A percentile compares a stretch with the other conserved stretches of the same genome.
Conservation (phyloP, 2,888 invertebrate species). For the Antheraea assamensis region DNA sequence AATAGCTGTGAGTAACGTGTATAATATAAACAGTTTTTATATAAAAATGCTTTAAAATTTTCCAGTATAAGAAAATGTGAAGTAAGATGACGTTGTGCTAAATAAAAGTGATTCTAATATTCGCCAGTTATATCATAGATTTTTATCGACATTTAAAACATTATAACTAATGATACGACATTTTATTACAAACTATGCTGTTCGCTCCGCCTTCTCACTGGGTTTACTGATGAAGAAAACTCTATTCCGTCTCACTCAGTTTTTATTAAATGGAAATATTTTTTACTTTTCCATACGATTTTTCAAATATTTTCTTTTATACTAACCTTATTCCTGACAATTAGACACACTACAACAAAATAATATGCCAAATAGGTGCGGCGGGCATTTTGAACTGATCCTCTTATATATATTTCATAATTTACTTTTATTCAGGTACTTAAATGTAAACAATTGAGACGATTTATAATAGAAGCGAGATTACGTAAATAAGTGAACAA, state of each 20-base stretch:
- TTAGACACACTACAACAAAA: too few relatives aligned
- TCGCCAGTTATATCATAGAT: neutral
- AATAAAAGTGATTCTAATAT: neutral
- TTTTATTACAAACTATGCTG: neutral
- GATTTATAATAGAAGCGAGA: neutral
- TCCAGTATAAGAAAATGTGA: neutral
- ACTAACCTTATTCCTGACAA: too few relatives aligned
- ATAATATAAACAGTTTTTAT: neutral
- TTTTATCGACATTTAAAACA: neutral
- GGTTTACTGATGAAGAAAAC: too few relatives aligned
- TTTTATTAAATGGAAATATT: too few relatives aligned
- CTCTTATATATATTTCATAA: too few relatives aligned
- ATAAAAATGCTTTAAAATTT: neutral
- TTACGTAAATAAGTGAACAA: neutral
- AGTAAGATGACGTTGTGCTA: neutral
- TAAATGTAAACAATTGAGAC: neutral
- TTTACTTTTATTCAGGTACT: too few relatives aligned
- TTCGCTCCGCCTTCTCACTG: too few relatives aligned
- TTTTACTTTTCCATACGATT: too few relatives aligned
- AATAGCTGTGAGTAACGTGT: constrained; percentile 17
- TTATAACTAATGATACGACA: neutral
- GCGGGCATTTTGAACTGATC: too few relatives aligned
- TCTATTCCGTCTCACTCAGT: too few relatives aligned
- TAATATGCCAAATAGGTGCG: too few relatives aligned
- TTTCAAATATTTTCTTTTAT: too few relatives aligned